phyloP scores from a whole-genome alignment of 2,113 vertebrate genomes.

The Puffinus mauretanicus region DNA sequence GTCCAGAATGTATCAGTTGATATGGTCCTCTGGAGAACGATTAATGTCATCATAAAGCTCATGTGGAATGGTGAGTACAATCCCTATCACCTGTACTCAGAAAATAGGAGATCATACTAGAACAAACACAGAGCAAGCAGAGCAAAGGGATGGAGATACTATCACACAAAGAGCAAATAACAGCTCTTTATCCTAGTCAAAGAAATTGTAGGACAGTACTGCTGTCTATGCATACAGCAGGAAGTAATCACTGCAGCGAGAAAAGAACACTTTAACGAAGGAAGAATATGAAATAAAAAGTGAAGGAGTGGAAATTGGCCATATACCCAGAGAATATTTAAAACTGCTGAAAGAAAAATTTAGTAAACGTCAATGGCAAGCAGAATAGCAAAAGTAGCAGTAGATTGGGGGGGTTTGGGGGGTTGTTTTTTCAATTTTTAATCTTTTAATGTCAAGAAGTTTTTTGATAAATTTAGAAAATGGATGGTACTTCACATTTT shows the following conservation, averaged over 20 bases:
- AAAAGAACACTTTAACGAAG: background rate
- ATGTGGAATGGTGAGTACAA: background rate
- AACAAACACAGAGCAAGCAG: background rate
- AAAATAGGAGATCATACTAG: background rate
- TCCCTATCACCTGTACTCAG: background rate
- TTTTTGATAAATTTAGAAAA: background rate
- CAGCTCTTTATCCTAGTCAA: background rate
- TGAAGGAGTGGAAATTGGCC: background rate
- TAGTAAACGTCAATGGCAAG: background rate
- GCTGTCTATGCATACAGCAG: background rate
- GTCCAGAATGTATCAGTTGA: background rate
- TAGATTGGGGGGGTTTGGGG: accelerated
- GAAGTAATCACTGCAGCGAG: background rate
- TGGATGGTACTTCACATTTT: background rate
- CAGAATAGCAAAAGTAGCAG: background rate
- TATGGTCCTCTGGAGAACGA: background rate
- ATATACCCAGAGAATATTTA: background rate
- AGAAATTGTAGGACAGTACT: background rate
- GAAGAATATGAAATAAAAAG: background rate
- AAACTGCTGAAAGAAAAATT: background rate
- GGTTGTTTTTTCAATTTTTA: background rate
- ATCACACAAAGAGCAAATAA: background rate
- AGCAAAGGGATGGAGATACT: background rate
- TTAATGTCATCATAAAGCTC: background rate
- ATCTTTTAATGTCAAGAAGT: background rate